These are phyloP conservation scores for Haemorhous mexicanus DNA, from an alignment of 2,113 vertebrate genomes.

Conservation along the genomic window DNA sequence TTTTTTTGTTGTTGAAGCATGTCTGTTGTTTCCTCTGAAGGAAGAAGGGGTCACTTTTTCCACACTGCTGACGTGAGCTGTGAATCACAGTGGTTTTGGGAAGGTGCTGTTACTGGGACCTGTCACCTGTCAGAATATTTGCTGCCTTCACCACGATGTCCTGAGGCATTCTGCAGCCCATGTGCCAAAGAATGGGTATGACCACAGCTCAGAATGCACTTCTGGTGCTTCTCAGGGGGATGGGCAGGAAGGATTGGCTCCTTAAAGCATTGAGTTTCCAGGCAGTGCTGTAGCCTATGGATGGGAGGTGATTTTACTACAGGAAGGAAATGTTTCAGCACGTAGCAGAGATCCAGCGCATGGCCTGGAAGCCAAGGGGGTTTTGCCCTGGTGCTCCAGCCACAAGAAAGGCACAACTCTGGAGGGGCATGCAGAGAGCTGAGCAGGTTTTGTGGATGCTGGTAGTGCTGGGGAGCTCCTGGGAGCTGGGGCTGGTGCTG, in stretches of 20 bases:
- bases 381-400: neutral
- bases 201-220: neutral
- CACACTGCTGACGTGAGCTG: neutral
- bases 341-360: neutral
- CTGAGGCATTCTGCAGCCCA: fast-evolving
- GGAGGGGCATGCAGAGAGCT: neutral
- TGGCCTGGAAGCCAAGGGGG: neutral
- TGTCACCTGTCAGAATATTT: neutral
- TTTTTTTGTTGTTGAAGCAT: neutral
- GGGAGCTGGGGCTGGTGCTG: neutral
- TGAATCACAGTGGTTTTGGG: neutral
- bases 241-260: neutral
- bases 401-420: neutral
- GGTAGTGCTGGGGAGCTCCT: neutral
- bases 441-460: neutral
- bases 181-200: neutral
- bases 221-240: neutral
- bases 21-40: neutral
- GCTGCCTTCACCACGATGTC: fast-evolving
- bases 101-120: neutral
- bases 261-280: neutral
- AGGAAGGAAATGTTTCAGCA: neutral
- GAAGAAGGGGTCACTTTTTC: constrained; percentile 44
- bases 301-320: neutral
- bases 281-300: neutral